Evolutionary conservation across 2,888 invertebrate species (phyloP).

Genomic region (Tenthredo scrophulariae): DNA sequence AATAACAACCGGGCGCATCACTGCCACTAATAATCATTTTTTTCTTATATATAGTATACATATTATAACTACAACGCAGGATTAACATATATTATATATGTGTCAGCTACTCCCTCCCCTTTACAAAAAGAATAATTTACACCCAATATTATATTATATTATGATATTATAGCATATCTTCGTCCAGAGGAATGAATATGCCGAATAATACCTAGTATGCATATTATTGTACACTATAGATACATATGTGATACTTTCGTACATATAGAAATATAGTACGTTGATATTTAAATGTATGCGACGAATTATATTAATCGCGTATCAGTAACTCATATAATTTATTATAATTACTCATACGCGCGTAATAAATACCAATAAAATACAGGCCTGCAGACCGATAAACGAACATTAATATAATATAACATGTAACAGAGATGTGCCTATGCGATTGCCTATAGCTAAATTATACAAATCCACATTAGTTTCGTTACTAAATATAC

Average conservation of each 20-base stretch:
- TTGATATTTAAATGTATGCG: neutral
- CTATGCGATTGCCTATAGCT: slow-evolving; percentile 6
- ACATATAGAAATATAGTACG: neutral
- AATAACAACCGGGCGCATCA: slow-evolving; percentile 36
- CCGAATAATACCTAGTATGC: neutral
- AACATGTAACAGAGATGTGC: slow-evolving; percentile 2
- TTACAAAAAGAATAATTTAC: neutral
- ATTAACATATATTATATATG: neutral
- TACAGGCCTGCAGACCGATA: neutral
- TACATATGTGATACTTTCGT: slow-evolving; percentile 22
- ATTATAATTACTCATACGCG: neutral
- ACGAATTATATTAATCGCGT: neutral
- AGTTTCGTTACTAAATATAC: neutral
- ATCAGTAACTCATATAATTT: neutral
- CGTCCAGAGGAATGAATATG: neutral
- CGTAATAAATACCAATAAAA: neutral
- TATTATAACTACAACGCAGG: neutral
- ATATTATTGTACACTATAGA: neutral
- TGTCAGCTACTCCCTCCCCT: neutral
- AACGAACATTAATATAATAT: slow-evolving; percentile 18
- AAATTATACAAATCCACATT: neutral
- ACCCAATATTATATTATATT: neutral
- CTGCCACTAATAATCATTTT: slow-evolving; percentile 27
- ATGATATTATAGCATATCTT: neutral
- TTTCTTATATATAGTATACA: neutral